Conservation (phyloP, 2,888 invertebrate species). For the Eugnorisma glareosa region DNA sequence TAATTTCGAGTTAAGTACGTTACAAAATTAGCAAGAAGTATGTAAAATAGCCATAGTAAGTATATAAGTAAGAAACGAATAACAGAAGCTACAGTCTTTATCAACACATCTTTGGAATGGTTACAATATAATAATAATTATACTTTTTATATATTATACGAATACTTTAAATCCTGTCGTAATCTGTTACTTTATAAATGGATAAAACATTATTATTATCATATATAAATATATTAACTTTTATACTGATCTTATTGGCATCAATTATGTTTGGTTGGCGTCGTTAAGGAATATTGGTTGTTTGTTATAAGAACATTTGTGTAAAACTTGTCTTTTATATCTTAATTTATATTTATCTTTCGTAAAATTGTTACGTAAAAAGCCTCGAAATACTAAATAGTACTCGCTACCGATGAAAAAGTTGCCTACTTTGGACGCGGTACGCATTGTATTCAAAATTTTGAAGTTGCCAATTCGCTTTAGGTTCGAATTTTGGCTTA, state of each 20-base stretch:
- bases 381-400: conserved; percentile 85
- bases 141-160: conserved; percentile 60
- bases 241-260: conserved; percentile 77
- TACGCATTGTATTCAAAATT: conserved; percentile 38
- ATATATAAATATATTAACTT: conserved; percentile 61
- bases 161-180: conserved; percentile 63
- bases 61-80: conserved; percentile 49
- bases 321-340: conserved; percentile 77
- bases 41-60: conserved; percentile 38
- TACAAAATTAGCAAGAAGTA: conserved; percentile 39
- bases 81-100: conserved; percentile 76
- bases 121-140: conserved; percentile 71
- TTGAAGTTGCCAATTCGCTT: not conserved
- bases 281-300: conserved; percentile 74
- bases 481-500: not conserved
- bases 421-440: conserved; percentile 49
- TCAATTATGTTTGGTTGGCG: conserved; percentile 77
- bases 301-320: conserved; percentile 62
- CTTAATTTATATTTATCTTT: conserved; percentile 63
- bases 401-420: conserved; percentile 72
- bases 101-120: conserved; percentile 87
- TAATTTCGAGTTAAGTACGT: conserved; percentile 30
- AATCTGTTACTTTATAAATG: conserved; percentile 67
- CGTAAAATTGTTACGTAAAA: conserved; percentile 77
- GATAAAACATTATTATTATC: conserved; percentile 52